Percentiles rank a stretch among this genome's conserved stretches.
Conservation (phyloP, 2,797 vertebrate genomes). For the Pseudomugil gertrudae region DNA sequence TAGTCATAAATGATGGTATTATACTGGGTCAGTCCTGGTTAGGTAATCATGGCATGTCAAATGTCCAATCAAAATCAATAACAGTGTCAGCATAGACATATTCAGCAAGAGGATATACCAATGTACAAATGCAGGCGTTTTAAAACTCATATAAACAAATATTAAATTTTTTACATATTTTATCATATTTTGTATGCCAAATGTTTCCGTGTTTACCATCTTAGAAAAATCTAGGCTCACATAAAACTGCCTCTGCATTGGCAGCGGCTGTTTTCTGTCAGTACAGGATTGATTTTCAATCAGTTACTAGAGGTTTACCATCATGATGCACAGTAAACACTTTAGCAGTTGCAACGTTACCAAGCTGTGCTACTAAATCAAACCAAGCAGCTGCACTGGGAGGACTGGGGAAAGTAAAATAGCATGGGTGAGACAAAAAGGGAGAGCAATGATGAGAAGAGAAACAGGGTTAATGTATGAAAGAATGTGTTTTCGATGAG, state of each 20-base stretch:
- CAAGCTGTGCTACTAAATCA: constrained; percentile 18
- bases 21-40: too few relatives aligned
- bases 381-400: constrained; percentile 21
- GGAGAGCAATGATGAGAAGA: constrained; percentile 57
- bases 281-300: constrained; percentile 14
- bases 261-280: constrained; percentile 1
- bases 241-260: constrained; percentile 6
- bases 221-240: constrained; percentile 1
- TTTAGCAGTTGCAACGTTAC: constrained; percentile 9
- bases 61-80: too few relatives aligned
- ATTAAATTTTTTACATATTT: not conserved
- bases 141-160: not conserved
- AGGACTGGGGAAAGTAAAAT: constrained; percentile 23
- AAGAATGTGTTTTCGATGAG: constrained; percentile 67
- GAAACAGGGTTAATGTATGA: constrained; percentile 77
- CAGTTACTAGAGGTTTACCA: constrained; percentile 10
- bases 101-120: too few relatives aligned
- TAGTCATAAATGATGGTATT: too few relatives aligned
- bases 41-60: too few relatives aligned
- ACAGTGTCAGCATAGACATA: too few relatives aligned
- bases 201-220: not conserved
- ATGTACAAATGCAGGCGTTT: too few relatives aligned
- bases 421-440: constrained; percentile 26
- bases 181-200: constrained; percentile 4
- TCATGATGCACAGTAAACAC: constrained; percentile 34